phyloP scores from a whole-genome alignment of 2,797 vertebrate species.

The Okamejei kenojei region DNA sequence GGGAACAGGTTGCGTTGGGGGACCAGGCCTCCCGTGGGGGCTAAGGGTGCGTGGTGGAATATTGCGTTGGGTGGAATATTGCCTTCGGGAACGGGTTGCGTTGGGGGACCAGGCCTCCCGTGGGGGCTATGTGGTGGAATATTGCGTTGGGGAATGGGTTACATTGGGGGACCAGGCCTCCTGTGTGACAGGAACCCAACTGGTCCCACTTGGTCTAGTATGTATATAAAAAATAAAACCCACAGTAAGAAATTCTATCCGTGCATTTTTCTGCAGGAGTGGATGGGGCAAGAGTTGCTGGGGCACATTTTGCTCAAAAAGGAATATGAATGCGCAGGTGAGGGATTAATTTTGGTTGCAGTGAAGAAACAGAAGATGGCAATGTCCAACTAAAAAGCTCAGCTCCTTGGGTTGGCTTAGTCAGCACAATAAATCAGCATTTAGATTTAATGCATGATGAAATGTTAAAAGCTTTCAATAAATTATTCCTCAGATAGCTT shows the following conservation, averaged over 20 bases:
- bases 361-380: background rate
- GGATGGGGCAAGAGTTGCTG: background rate
- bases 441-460: background rate
- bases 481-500: background rate
- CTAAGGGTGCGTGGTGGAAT: no score
- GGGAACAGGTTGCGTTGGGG: no score
- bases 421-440: background rate
- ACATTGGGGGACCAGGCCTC: no score
- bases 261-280: background rate
- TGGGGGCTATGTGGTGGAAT: no score
- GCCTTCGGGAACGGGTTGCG: no score
- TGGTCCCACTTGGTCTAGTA: no score
- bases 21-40: no score
- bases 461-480: slow-evolving; percentile 3
- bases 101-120: no score
- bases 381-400: background rate
- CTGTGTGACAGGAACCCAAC: no score
- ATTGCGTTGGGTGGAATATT: no score
- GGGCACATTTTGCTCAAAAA: background rate
- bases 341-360: background rate
- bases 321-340: background rate
- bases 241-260: background rate
- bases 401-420: background rate
- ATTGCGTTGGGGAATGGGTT: no score
- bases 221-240: background rate